These are phyloP conservation scores for Theocolax elegans DNA, from an alignment of 1,140 invertebrate genomes.

Conservation along the genomic window DNA sequence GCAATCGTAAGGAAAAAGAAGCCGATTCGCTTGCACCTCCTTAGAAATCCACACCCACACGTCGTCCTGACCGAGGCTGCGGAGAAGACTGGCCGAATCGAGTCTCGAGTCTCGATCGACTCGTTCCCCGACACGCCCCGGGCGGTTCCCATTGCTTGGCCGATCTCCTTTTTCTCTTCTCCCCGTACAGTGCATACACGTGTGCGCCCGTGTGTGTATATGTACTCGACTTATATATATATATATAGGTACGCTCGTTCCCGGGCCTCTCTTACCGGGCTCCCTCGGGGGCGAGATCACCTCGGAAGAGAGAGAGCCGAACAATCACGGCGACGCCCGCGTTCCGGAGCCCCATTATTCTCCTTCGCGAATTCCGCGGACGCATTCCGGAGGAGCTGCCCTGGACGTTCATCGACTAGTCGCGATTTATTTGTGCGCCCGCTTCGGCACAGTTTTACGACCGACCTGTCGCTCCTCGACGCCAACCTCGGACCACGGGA, in stretches of 20 bases:
- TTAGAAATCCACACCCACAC: no score
- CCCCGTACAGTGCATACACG: conserved; percentile 1
- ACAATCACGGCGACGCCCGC: conserved; percentile 37
- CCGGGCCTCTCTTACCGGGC: background rate
- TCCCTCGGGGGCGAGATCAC: conserved; percentile 40
- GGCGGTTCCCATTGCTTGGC: conserved; percentile 56
- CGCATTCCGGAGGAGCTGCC: background rate
- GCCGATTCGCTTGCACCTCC: no score
- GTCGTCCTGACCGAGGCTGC: no score
- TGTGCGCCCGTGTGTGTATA: no score
- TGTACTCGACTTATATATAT: no score
- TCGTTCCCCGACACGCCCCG: conserved; percentile 47
- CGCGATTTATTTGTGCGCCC: conserved; percentile 26
- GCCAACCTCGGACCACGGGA: no score
- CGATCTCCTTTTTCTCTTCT: conserved; percentile 32
- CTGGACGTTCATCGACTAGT: conserved; percentile 31
- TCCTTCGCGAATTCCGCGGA: conserved; percentile 14
- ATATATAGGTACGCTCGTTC: background rate
- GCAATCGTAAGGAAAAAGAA: no score
- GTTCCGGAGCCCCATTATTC: conserved; percentile 47
- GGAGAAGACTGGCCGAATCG: background rate
- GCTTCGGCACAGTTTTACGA: conserved; percentile 20
- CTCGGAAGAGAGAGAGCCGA: conserved; percentile 25
- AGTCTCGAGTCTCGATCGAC: conserved; percentile 30
- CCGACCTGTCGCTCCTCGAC: conserved; percentile 1